Base-by-base conservation (phyloP, 2,888 invertebrate genomes). In the Pristionchus mayeri region DNA sequence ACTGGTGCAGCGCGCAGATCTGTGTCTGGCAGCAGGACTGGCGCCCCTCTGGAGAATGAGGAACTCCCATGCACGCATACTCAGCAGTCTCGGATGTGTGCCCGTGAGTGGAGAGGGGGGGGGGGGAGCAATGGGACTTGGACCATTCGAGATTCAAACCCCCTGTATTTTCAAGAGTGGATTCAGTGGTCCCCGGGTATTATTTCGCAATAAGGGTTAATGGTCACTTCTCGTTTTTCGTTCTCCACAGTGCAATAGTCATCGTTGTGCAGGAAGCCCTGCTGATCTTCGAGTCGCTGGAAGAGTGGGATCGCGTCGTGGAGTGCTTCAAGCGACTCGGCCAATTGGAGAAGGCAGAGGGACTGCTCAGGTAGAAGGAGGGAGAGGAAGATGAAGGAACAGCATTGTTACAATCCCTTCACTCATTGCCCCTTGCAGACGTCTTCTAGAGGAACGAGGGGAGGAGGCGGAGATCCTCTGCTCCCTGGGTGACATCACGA, bases 301-400 rank as follows among this genome's bases (percentile, higher is more conserved):
- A 96, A 89, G 94, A 96, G 37, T 99, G 98, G 98, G 97, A 98
- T 91, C 96, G 97, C 88, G 96, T 97, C 44, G 96, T 99, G 84
- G 95, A 95, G 1, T 98, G 98, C 93, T 98, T 98, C 93, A 96
- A 96, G 60, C 94, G 95, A 87, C 93, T 98, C 86, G 95, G 97
- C 89, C 94, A 97, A 89, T 94, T 95, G 54, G 97, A 98, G 91
- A 97, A 96, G 95, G 98, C 98, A 9, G 60, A 60, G 40, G 48
- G 63, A 27, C 9, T 82, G 30, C 44, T 82, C 21, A 60, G 81
- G 81, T 82, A 63, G 24, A 75, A 9, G 34, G 50, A 21, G 27
- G 44, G 13, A 24, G 27, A 34, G 21, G n/a, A 44, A 67, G 13
- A 44, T 44, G 44, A 44, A 9, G 6, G 13, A 44, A 44, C 44